A percentile compares a stretch with the other conserved stretches of the same genome.
Evolutionary conservation across 2,797 vertebrate genomes (phyloP).

Genomic region (Galago senegalensis): DNA sequence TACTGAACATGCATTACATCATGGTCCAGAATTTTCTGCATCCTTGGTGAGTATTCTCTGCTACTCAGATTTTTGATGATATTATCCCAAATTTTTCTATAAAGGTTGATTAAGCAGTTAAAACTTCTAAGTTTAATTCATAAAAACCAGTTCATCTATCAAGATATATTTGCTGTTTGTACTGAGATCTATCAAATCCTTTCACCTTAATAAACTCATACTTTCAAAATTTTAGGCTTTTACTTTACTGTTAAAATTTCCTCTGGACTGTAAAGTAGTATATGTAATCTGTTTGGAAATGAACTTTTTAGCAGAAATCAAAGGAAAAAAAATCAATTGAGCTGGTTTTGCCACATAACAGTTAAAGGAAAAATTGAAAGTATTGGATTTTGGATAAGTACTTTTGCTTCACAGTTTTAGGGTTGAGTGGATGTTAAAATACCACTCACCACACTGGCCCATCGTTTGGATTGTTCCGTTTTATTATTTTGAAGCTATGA

Average conservation of each 20-base stretch:
- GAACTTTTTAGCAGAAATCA: constrained; percentile 76
- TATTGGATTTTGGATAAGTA: constrained; percentile 77
- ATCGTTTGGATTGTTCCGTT: constrained; percentile 69
- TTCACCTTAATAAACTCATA: constrained; percentile 68
- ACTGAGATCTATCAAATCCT: constrained; percentile 68
- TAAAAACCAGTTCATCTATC: constrained; percentile 55
- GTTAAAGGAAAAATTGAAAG: constrained; percentile 80
- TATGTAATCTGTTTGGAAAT: constrained; percentile 72
- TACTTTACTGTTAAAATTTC: constrained; percentile 76
- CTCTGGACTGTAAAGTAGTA: constrained; percentile 69
- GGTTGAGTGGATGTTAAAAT: constrained; percentile 31
- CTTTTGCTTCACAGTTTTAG: constrained; percentile 71
- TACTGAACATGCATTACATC: background rate
- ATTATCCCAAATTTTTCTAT: background rate
- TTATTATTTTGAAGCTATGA: constrained; percentile 56
- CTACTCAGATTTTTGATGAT: background rate
- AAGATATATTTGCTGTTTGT: constrained; percentile 58
- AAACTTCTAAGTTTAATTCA: constrained; percentile 48
- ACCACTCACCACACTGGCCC: constrained; percentile 51
- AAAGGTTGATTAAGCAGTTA: constrained; percentile 5
- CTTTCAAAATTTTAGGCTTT: constrained; percentile 67
- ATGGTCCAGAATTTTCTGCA: background rate
- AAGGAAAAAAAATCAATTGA: constrained; percentile 74
- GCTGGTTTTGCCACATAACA: constrained; percentile 69
- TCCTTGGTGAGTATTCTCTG: background rate